Evolutionary conservation across 2,888 invertebrate species (phyloP), one percentile per base, ranked within the genome.

Genomic region (Tetragonisca angustula): DNA sequence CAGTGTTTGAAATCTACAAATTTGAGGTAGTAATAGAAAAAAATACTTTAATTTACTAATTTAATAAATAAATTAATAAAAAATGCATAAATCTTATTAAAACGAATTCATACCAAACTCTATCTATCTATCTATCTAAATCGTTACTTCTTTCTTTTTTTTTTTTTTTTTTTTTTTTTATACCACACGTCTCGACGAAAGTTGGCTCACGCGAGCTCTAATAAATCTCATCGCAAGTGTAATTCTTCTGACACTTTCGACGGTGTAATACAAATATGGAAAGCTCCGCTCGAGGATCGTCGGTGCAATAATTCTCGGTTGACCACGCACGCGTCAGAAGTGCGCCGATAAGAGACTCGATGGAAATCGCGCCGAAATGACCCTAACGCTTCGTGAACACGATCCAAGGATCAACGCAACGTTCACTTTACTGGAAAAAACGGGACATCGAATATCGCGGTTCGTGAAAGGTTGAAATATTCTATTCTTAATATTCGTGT

Each of bases 301-400:
- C 32, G 59, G n/a, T 13, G 69, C 50, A 67, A 73, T 78, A 78
- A 73, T 78, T 78, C 78, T 52, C 73, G 72, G n/a, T n/a, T n/a
- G 5, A 56, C 52, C 43, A 50, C 24, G 75, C 72, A 68, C 75
- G 76, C 61, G 69, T 68, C 79, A 68, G 76, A 69, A 77, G 50
- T 73, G 67, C 36, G 67, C 49, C 64, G 78, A 43, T 61, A 70
- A 69, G 65, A 27, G 50, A n/a, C 54, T 56, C 71, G 71, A 77
- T 77, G 71, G 65, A 78, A n/a, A 43, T 49, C 54, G 56, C 68
- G 71, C 71, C 13, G n/a, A 52, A 62, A 67, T 56, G 56, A 64
- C n/a, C 65, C 27, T 49, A 9, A 6, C 74, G 61, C 21, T 43
- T 19, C 24, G 49, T n/a, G 70, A 56, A 24, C 59, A 50, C 15